phyloP scores from a whole-genome alignment of 2,797 vertebrate genomes.

The Eospalax fontanierii region DNA sequence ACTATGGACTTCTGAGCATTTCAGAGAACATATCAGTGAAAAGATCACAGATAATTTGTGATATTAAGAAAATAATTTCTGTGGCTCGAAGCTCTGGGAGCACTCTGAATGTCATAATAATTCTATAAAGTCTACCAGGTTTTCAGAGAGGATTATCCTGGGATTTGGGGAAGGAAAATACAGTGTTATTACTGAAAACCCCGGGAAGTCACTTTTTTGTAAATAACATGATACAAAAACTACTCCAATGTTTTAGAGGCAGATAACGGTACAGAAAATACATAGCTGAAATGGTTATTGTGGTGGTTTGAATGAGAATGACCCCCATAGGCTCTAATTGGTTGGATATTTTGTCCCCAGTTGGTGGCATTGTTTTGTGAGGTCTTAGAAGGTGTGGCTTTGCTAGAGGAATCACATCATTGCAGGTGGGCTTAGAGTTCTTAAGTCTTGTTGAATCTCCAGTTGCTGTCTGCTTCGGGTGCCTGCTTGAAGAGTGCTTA shows the following conservation, averaged over 20 bases:
- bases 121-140: slow-evolving; percentile 53
- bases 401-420: too few relatives aligned
- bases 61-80: slow-evolving; percentile 60
- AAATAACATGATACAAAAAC: slow-evolving; percentile 62
- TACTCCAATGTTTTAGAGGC: slow-evolving; percentile 4
- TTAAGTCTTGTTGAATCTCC: too few relatives aligned
- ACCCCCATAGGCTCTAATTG: too few relatives aligned
- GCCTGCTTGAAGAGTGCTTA: too few relatives aligned
- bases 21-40: slow-evolving; percentile 36
- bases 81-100: slow-evolving; percentile 25
- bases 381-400: too few relatives aligned
- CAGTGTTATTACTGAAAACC: not conserved
- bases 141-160: slow-evolving; percentile 45
- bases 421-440: too few relatives aligned
- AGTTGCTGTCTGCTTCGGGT: too few relatives aligned
- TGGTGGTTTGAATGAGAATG: too few relatives aligned
- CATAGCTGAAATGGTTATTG: too few relatives aligned
- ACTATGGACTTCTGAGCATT: slow-evolving; percentile 21
- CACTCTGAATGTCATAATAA: slow-evolving; percentile 61
- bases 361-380: too few relatives aligned
- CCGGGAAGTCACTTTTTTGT: not conserved
- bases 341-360: too few relatives aligned
- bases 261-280: too few relatives aligned
- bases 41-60: slow-evolving; percentile 52
- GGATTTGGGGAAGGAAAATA: not conserved